Base-by-base conservation (phyloP, 2,888 invertebrate species). In the Mantis religiosa region DNA sequence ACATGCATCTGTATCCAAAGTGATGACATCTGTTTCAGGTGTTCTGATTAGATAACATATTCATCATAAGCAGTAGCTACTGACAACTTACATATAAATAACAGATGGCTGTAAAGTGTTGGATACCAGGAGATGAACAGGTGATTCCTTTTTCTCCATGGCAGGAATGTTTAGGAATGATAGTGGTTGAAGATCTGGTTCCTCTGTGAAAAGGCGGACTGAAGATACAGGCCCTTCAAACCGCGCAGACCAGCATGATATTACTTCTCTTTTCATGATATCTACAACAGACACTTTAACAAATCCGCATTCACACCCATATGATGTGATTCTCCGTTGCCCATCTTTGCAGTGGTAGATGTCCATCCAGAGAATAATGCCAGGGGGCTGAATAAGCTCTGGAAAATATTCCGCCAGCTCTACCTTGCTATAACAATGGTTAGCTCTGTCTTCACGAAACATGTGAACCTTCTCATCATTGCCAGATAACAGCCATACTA, bases 381-480 rank as follows among this genome's bases (percentile, higher is more conserved):
- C 94, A 47, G 94, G 93, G 34, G 94, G 92, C 90, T 94, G 93
- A 30, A 92, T 91, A 90, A 96, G 94, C 92, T 96, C 96, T 14
- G 95, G 95, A 92, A 96, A 96, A 91, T 93, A 93, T 90, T 94
- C 94, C 89, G 94, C 94, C 86, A 93, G 92, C 9, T 94, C 93
- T 25, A 94, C 93, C 92, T 96, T 95, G 90, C 94, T 93, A 90
- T 95, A 95, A 84, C 94, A 93, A 90, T 95, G 95, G 90, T 94
- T 94, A 27, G 92, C 91, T 90, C 94, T 93, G 91, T 95, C 94
- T 93, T 95, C 96, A 91, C 94, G 93, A 91, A 95, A 96, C 91
- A 96, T 93, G 91, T 96, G 96, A n/a, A 96, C 93, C 91, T 94
- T 94, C 89, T 94, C 92, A 92, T 96, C 96, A 92, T 95, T 95